phyloP scores from a whole-genome alignment of 2,888 invertebrate genomes.

The Andrena hattorfiana region DNA sequence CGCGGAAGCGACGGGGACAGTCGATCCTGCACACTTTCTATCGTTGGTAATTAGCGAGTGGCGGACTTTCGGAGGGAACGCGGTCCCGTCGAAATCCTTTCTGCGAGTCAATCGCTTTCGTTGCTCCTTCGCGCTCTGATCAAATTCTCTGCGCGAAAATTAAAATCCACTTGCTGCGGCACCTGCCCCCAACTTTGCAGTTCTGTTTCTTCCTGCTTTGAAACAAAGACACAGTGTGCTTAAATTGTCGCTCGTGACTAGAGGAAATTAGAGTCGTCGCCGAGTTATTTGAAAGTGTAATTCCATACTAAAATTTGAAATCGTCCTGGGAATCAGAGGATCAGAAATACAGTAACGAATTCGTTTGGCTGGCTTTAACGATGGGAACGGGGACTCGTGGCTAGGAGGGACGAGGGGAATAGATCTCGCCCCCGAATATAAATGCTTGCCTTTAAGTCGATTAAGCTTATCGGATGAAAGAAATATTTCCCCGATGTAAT shows the following conservation, averaged over 20 bases:
- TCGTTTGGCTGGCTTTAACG: background rate
- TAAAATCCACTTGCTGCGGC: no score
- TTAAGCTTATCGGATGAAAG: slow-evolving; percentile 76
- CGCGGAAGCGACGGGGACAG: slow-evolving; percentile 24
- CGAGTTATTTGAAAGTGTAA: background rate
- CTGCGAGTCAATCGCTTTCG: background rate
- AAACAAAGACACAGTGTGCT: no score
- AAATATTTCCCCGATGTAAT: slow-evolving; percentile 75
- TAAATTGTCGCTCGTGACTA: no score
- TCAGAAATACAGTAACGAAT: slow-evolving; percentile 15
- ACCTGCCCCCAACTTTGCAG: no score
- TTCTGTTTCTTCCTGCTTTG: no score
- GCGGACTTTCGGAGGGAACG: slow-evolving; percentile 34
- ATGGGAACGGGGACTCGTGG: background rate
- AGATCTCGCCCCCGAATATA: slow-evolving; percentile 53
- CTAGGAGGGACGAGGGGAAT: background rate
- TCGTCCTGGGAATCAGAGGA: background rate
- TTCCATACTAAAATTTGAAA: background rate
- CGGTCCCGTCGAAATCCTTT: background rate
- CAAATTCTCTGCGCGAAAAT: no score
- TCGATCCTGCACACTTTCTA: slow-evolving; percentile 29
- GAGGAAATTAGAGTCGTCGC: no score
- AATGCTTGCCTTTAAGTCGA: slow-evolving; percentile 73
- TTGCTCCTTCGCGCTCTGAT: background rate
- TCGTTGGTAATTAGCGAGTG: slow-evolving; percentile 36